These are phyloP conservation scores for Cephus runcator DNA, from an alignment of 2,888 invertebrate genomes.

Conservation along the genomic window DNA sequence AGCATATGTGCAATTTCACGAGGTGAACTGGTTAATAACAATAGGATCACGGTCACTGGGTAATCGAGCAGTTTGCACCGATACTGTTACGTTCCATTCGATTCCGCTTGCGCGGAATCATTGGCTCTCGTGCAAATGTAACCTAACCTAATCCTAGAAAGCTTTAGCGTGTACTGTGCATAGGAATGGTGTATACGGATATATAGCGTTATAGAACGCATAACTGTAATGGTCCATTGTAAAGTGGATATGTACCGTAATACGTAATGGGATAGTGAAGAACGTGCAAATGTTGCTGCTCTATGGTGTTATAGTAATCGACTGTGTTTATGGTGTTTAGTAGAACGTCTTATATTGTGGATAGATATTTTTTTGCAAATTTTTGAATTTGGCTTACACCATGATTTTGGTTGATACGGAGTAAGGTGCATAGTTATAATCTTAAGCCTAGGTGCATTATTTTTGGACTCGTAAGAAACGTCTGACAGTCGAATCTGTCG, in stretches of 20 bases:
- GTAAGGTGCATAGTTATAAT: background rate
- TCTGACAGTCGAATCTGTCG: background rate
- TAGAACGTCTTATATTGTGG: background rate
- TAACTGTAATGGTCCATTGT: background rate
- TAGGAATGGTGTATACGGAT: background rate
- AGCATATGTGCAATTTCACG: background rate
- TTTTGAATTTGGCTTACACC: background rate
- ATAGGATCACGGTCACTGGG: conserved; percentile 7
- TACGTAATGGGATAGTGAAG: background rate
- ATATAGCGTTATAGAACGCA: background rate
- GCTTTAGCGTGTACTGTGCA: background rate
- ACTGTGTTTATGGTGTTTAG: background rate
- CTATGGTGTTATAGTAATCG: background rate
- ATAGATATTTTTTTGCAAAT: background rate
- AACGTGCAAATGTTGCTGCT: background rate
- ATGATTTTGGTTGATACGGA: background rate
- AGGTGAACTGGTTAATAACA: background rate
- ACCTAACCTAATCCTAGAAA: background rate
- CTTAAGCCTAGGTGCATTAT: background rate
- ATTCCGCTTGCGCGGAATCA: conserved; percentile 10
- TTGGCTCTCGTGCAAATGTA: background rate
- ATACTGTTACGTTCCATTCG: background rate
- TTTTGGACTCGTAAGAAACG: background rate
- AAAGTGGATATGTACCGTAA: background rate
- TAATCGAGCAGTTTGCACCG: background rate